Base-by-base conservation (phyloP, 1,140 invertebrate species). In the Drosophila pseudoobscura region DNA sequence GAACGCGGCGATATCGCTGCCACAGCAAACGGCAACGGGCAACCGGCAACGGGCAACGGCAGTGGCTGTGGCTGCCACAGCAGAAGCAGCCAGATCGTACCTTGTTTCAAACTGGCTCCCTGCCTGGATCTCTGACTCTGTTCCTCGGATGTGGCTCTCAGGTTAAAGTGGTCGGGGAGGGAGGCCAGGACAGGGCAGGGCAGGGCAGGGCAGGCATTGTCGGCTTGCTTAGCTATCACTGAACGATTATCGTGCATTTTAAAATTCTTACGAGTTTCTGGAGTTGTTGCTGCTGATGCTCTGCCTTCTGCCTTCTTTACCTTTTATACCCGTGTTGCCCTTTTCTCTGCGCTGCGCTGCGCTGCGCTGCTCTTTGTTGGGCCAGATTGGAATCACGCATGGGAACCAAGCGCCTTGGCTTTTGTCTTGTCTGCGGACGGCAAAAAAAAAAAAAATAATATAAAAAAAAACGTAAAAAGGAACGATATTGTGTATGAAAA, bases 221-320 rank as follows among this genome's bases (percentile, higher is more conserved):
- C 88, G 88, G 89, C 89, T 84, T 76, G 89, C 89, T 88, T 85
- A 80, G 89, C 89, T 90, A 90, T 90, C 89, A 90, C 84, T 85
- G 89, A 90, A 85, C 89, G 89, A 91, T 91, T 91, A 91, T 91
- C 89, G 83, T 89, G 89, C 85, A 91, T 91, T 91, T 91, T 91
- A 91, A 91, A 90, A 90, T 90, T 90, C 89, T 90, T 90, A 90
- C 80, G 89, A 90, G 89, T 90, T 87, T 90, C 82, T 77, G 31
- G 31, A 31, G 31, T 31, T 31, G 31, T 31, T 9, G 31, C 31
- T 31, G 31, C 31, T 31, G 58, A 56, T 31, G 31, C 60, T 68
- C 58, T 72, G 78, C 58, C 78, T 73, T 58, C 9, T 55, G 50
- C 70, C 58, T 60, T 78, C 58, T 60, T 78, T 72, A 44, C 69